Base-by-base conservation (phyloP, 2,888 invertebrate species). In the Argyra leucocephala region DNA sequence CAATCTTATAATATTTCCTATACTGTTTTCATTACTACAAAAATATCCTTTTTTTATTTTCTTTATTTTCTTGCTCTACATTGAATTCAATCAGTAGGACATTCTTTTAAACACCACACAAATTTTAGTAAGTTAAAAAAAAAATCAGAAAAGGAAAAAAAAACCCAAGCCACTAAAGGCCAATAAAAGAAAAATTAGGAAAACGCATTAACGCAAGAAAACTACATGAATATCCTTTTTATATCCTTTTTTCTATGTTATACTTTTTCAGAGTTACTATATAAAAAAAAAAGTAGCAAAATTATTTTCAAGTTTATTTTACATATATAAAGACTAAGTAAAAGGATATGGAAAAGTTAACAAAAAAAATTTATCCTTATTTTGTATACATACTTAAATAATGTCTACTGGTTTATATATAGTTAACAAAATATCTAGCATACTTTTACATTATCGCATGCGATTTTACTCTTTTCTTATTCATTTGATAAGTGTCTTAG, bases 201-300 rank as follows among this genome's bases (percentile, higher is more conserved):
- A 71, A 73, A 71, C 71, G 69, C 73, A 73, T 73, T 73, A 73
- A 71, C 70, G 67, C 65, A 68, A n/a, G 70, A 70, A 69, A 70
- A 70, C 69, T 69, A 75, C 75, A 75, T 67, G 75, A 74, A 74
- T 74, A 74, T 75, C 75, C 76, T 75, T 76, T 75, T 76, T 75
- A 67, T 67, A 63, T 61, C 63, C 57, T 64, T 66, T 60, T 65
- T 61, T 58, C 62, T 31, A 57, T 61, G 15, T 23, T 63, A 60
- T 60, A 59, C 59, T 48, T 48, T 48, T 18, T 1, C 9, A 48
- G 18, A 48, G 12, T 48, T 48, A 18, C 48, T 15, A 18, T 15
- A 48, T 9, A 37, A 10, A 37, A 48, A 48, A 48, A 12, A 10
- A 31, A 31, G 31, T n/a, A n/a, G n/a, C n/a, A n/a, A n/a, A n/a